Base-by-base conservation (phyloP, 23 tunicate genomes). In the Oikopleura dioica region DNA sequence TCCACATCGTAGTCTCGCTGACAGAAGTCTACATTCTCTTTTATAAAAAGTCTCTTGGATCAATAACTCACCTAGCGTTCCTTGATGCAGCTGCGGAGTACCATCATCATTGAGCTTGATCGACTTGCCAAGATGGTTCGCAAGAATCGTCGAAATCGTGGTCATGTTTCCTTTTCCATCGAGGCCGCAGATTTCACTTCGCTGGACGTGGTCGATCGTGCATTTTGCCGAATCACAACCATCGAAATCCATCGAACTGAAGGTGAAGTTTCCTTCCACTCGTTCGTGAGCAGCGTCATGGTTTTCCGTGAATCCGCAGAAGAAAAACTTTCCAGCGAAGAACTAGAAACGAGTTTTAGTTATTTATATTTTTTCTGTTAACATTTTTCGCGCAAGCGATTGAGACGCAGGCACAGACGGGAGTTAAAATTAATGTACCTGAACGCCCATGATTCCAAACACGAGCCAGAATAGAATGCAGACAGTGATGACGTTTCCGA, bases 371-470 rank as follows among this genome's bases (percentile, higher is more conserved):
- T n/a, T n/a, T n/a, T n/a, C n/a, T n/a, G n/a, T n/a, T n/a, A n/a
- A n/a, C n/a, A n/a, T n/a, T n/a, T n/a, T n/a, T n/a, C n/a, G n/a
- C n/a, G n/a, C n/a, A n/a, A n/a, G n/a, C n/a, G n/a, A n/a, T n/a
- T n/a, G n/a, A n/a, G n/a, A n/a, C n/a, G n/a, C n/a, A n/a, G n/a
- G n/a, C n/a, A n/a, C n/a, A n/a, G n/a, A n/a, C n/a, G n/a, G n/a
- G n/a, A n/a, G n/a, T n/a, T n/a, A n/a, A n/a, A n/a, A n/a, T n/a
- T n/a, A n/a, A n/a, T n/a, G n/a, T n/a, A n/a, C n/a, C n/a, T 89
- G 96, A 50, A 89, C 96, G 0, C 96, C 96, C 67, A 89, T 84
- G 36, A 89, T 89, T 29, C 86, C 84, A 37, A 89, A 89, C 1
- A 89, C 89, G 28, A 89, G 78, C 96, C 96, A 89, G 16, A 89